A percentile compares a stretch with the other conserved stretches of the same genome.
Evolutionary conservation across 2,113 vertebrate genomes (phyloP).

Genomic region (Crotalus viridis): DNA sequence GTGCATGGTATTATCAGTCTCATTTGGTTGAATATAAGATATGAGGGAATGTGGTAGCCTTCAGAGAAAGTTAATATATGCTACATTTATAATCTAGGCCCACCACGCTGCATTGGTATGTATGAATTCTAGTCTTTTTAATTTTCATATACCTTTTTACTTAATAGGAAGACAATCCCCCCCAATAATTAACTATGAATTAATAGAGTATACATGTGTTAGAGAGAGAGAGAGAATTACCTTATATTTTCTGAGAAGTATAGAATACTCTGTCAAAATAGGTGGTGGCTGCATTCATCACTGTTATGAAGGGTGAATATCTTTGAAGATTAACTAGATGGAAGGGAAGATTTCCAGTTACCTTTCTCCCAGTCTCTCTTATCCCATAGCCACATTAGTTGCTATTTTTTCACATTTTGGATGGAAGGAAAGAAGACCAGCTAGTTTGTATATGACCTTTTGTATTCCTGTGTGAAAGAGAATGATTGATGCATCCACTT

Average conservation of each 20-base stretch:
- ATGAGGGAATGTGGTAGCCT: not conserved
- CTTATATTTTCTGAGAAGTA: not conserved
- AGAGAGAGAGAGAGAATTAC: not conserved
- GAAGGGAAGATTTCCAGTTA: not conserved
- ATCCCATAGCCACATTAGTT: not conserved
- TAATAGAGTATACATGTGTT: not conserved
- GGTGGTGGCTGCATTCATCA: not conserved
- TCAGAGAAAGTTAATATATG: slow-evolving; percentile 43
- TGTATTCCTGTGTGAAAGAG: not conserved
- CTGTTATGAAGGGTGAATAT: not conserved
- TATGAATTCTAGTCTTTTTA: slow-evolving; percentile 52
- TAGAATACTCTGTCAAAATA: not conserved
- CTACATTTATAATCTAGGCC: slow-evolving; percentile 75
- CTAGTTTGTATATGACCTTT: not conserved
- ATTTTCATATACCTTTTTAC: slow-evolving; percentile 21
- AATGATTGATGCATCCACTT: not conserved
- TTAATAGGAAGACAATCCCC: not conserved
- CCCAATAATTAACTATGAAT: not conserved
- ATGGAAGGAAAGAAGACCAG: not conserved
- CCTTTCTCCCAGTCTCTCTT: not conserved
- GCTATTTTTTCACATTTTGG: not conserved
- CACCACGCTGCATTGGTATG: slow-evolving; percentile 80
- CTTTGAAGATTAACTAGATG: not conserved
- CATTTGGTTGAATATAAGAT: not conserved
- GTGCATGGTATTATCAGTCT: not conserved